phyloP scores from a whole-genome alignment of 2,888 invertebrate species.

The Drosophila subsilvestris region DNA sequence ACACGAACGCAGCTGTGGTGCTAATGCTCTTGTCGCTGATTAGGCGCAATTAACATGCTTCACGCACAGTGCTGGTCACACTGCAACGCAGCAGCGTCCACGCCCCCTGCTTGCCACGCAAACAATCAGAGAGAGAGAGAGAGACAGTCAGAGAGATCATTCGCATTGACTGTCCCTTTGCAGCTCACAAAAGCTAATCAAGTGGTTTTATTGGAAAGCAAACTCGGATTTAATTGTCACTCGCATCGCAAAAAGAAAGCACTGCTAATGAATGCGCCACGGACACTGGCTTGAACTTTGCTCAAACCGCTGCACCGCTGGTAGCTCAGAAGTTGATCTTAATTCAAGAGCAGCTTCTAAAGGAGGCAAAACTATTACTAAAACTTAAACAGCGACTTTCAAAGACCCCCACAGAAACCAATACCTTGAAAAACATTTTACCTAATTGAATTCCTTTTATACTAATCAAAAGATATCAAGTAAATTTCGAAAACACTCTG shows the following conservation, averaged over 20 bases:
- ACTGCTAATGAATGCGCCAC: constrained; percentile 38
- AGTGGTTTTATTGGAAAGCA: constrained; percentile 79
- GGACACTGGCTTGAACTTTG: background rate
- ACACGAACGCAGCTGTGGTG: constrained; percentile 19
- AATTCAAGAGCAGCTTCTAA: background rate
- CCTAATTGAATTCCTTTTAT: constrained; percentile 2
- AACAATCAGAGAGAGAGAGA: constrained; percentile 6
- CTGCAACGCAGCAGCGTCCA: constrained; percentile 32
- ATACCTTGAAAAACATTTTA: background rate
- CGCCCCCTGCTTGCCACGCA: constrained; percentile 8
- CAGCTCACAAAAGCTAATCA: constrained; percentile 65
- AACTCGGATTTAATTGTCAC: constrained; percentile 72
- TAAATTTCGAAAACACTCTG: constrained; percentile 13
- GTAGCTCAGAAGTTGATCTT: background rate
- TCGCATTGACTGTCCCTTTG: constrained; percentile 21
- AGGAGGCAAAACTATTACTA: no score
- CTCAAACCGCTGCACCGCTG: no score
- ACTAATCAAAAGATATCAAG: constrained; percentile 19
- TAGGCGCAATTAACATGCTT: constrained; percentile 73
- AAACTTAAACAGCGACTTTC: background rate
- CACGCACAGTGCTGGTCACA: constrained; percentile 63
- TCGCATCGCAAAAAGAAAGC: constrained; percentile 58
- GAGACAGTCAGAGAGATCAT: constrained; percentile 8
- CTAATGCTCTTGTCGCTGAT: constrained; percentile 61
- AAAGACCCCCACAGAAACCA: background rate